Evolutionary conservation across 2,113 vertebrate genomes (phyloP).

Genomic region (Nibea albiflora): DNA sequence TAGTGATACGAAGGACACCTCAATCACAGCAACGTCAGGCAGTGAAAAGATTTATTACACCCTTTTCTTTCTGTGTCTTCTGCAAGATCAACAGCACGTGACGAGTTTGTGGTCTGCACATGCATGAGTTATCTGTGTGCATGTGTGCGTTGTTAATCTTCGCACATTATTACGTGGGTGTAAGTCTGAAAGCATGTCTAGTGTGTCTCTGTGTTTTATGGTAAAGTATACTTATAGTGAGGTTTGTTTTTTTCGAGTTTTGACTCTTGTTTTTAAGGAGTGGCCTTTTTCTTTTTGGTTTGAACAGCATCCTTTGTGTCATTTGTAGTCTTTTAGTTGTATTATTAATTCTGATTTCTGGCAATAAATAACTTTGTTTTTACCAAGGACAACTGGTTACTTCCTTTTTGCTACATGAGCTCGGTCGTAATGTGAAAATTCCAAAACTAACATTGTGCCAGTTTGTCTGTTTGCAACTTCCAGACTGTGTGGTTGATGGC

Average conservation of each 20-base stretch:
- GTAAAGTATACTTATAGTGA: no score
- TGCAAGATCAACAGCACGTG: conserved; percentile 25
- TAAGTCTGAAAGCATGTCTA: no score
- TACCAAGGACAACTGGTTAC: no score
- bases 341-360: no score
- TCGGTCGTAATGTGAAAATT: no score
- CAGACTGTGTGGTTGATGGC: not conserved
- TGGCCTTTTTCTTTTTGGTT: not conserved
- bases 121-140: not conserved
- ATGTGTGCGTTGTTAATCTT: conserved; percentile 13
- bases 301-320: no score
- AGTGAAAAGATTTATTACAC: conserved; percentile 40
- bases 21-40: conserved; percentile 36
- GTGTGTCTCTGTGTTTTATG: no score
- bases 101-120: not conserved
- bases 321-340: no score
- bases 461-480: not conserved
- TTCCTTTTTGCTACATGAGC: no score
- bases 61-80: conserved; percentile 25
- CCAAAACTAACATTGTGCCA: no score
- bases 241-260: not conserved
- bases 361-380: no score
- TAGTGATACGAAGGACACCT: conserved; percentile 26
- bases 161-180: not conserved
- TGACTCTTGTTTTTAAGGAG: no score